Conservation (phyloP, 30 jellyfish, hydroid and myxozoan genomes). For the Cassiopea xamachana region DNA sequence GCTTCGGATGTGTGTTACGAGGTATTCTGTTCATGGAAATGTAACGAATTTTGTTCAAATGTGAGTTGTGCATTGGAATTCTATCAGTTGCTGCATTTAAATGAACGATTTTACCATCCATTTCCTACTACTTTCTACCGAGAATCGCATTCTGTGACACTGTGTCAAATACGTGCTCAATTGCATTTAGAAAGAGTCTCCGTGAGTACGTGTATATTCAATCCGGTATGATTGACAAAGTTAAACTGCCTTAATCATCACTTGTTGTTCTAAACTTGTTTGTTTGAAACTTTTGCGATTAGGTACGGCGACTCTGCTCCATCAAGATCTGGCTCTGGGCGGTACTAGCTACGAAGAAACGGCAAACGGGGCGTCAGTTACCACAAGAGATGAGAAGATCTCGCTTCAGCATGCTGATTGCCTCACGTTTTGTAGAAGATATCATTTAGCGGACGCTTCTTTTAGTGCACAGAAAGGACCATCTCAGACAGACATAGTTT, state of each 20-base stretch:
- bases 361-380: background rate
- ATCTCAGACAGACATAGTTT: background rate
- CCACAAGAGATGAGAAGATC: background rate
- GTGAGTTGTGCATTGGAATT: too few relatives aligned
- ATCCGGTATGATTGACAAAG: background rate
- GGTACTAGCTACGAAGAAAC: conserved; percentile 19
- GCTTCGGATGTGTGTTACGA: too few relatives aligned
- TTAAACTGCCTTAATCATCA: background rate
- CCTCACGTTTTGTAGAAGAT: background rate
- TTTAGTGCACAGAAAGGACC: background rate
- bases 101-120: too few relatives aligned
- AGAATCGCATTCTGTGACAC: background rate
- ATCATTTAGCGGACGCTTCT: background rate
- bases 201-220: background rate
- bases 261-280: background rate
- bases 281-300: conserved; percentile 9
- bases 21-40: too few relatives aligned
- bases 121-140: too few relatives aligned
- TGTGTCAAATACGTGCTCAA: background rate
- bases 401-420: background rate
- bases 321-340: conserved; percentile 61
- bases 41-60: too few relatives aligned
- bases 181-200: background rate
- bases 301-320: conserved; percentile 67
- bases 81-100: too few relatives aligned